Conservation (phyloP, 2,113 vertebrate genomes). For the Pelecanoides urinatrix region DNA sequence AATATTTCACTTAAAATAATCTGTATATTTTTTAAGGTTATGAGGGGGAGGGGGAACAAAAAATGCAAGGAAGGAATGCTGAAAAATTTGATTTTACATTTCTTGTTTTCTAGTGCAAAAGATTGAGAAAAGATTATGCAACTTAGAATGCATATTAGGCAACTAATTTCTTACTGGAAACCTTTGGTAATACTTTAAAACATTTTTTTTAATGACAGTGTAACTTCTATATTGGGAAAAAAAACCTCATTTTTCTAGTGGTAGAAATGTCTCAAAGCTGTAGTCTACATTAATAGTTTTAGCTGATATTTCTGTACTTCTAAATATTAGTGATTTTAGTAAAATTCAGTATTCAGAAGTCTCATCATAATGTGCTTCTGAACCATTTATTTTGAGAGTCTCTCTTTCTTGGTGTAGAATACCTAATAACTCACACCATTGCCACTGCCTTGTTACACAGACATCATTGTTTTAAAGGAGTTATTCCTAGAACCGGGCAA, state of each 20-base stretch:
- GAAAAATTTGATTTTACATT: neutral
- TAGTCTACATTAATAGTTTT: neutral
- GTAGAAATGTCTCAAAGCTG: neutral
- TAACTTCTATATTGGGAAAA: neutral
- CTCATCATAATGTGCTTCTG: neutral
- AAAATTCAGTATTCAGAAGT: neutral
- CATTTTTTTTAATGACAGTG: neutral
- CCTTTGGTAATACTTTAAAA: neutral
- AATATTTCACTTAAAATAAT: neutral
- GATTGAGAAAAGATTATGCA: neutral
- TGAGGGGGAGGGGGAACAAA: neutral
- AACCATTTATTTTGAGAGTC: neutral
- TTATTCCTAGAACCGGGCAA: neutral
- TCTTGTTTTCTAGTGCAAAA: neutral
- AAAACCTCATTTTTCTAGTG: neutral
- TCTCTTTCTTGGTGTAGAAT: neutral
- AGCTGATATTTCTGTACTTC: neutral
- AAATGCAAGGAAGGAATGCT: neutral
- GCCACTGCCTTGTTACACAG: neutral
- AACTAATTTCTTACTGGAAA: neutral
- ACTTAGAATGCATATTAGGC: neutral
- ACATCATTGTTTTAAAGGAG: neutral
- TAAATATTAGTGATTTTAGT: neutral
- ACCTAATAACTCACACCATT: accelerated
- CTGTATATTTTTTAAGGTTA: neutral